Conservation (phyloP, 2,888 invertebrate genomes). For the Tinea semifulvella region DNA sequence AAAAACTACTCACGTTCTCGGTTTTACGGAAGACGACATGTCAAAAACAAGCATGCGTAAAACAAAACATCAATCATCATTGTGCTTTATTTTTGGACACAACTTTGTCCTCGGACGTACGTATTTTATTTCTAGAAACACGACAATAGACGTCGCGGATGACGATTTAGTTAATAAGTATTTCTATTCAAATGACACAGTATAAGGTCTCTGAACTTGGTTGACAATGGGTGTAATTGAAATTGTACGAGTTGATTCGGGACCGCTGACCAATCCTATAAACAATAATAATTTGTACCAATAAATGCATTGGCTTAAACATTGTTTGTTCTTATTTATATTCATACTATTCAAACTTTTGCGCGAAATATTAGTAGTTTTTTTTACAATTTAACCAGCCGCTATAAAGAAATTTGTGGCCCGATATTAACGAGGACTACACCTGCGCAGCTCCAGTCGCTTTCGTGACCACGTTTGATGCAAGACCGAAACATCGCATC, state of each 20-base stretch:
- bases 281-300: no score
- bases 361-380: no score
- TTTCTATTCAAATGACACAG: slow-evolving; percentile 11
- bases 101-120: slow-evolving; percentile 13
- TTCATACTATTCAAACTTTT: no score
- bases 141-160: slow-evolving; percentile 11
- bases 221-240: slow-evolving; percentile 6
- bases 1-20: slow-evolving; percentile 32
- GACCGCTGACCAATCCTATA: neutral
- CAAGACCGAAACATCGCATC: no score
- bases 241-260: neutral
- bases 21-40: slow-evolving; percentile 45
- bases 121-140: slow-evolving; percentile 21
- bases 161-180: slow-evolving; percentile 12
- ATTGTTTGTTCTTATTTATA: no score
- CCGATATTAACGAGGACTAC: no score
- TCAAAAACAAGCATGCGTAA: slow-evolving; percentile 54
- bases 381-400: no score
- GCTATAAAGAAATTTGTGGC: no score
- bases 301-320: no score
- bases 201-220: slow-evolving; percentile 5
- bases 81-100: slow-evolving; percentile 42
- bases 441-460: no score
- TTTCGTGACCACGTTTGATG: no score
- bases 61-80: slow-evolving; percentile 55